Evolutionary conservation across 2,113 vertebrate species (phyloP), one percentile per base, ranked within the genome.

Genomic region (Catharus minimus): DNA sequence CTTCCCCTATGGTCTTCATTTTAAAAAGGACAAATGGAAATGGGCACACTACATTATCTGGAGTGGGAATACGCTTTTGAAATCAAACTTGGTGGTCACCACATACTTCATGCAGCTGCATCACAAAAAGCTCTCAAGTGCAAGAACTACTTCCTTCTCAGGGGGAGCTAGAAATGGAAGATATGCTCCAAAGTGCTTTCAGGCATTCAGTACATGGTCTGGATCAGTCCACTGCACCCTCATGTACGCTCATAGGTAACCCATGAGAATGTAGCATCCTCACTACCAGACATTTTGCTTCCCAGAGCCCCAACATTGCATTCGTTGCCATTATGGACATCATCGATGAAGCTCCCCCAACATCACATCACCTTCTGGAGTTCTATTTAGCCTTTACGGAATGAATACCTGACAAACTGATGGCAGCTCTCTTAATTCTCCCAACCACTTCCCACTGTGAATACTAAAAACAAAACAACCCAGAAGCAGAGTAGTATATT

Each of bases 41-140:
- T 0, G 3, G 27, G 9, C 26, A 62, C 22, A 62, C 23, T 33
- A 21, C 12, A 2, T 49, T 24, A 38, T 9, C 20, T 61, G 41
- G 18, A 69, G 41, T 4, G 13, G 36, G 52, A 89, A 50, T 5
- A 22, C 4, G 41, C n/a, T 81, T 86, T 16, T 62, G 65, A 81
- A 77, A 24, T 23, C 17, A 23, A 28, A 52, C 14, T 47, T 49
- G 18, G 2, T 14, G 28, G 24, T 49, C 27, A 36, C 33, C 41
- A 32, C 8, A 2, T 23, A 20, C 39, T 14, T 10, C 1, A 2
- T 14, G 50, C 60, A 62, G 75, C 30, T 72, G 36, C 67, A 17
- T 10, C 1, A 1, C 5, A 46, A 53, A 47, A 47, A 28, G 8
- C 3, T 67, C 8, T 27, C 2, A 2, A 69, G 33, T 5, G 18